phyloP scores from a whole-genome alignment of 2,888 invertebrate genomes.

The Hartigia nigra region DNA sequence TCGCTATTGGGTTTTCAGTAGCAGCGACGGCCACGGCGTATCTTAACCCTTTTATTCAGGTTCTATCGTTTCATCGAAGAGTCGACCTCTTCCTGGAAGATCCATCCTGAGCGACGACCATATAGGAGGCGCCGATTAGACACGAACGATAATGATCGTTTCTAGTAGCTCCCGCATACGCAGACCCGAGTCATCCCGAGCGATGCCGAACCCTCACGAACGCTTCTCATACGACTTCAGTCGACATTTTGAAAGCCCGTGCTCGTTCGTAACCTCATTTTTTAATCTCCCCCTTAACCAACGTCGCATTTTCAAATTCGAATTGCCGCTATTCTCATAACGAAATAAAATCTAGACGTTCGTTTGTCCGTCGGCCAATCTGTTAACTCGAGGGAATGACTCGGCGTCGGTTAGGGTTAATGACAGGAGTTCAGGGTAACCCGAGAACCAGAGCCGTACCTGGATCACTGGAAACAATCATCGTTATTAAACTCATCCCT shows the following conservation, averaged over 20 bases:
- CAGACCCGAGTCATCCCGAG: not conserved
- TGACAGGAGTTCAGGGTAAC: not conserved
- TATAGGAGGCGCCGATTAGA: slow-evolving; percentile 21
- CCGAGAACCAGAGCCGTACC: not conserved
- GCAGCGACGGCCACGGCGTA: not conserved
- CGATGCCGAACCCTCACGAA: not conserved
- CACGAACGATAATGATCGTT: not conserved
- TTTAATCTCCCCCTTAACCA: too few relatives aligned
- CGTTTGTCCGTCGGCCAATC: slow-evolving; percentile 4
- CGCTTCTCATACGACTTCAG: not conserved
- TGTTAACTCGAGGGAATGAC: slow-evolving; percentile 28
- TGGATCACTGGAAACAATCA: slow-evolving; percentile 56
- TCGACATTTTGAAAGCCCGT: too few relatives aligned
- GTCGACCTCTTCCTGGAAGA: not conserved
- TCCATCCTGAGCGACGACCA: slow-evolving; percentile 13
- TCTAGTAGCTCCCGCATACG: not conserved
- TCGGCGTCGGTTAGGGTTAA: slow-evolving; percentile 25
- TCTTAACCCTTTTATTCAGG: not conserved
- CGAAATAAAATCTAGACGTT: not conserved
- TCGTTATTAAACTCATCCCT: slow-evolving; percentile 54
- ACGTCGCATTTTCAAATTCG: not conserved
- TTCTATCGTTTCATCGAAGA: not conserved
- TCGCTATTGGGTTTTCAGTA: not conserved
- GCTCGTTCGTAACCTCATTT: too few relatives aligned
- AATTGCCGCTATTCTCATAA: not conserved